A percentile compares a stretch with the other conserved stretches of the same genome.
Evolutionary conservation across 1,140 invertebrate genomes (phyloP).

Genomic region (Ericerus pela): DNA sequence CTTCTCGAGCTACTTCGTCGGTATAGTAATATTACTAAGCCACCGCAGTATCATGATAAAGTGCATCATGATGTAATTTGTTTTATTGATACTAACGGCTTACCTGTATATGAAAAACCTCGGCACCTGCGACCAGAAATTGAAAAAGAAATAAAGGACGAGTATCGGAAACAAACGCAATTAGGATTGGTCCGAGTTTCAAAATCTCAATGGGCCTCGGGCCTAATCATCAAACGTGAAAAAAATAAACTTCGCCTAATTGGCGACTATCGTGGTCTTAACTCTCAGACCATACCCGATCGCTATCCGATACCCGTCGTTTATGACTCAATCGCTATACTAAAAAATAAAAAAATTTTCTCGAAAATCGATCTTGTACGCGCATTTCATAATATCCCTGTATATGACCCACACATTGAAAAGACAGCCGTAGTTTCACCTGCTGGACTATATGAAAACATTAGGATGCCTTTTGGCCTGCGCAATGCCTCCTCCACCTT

Average conservation of each 20-base stretch:
- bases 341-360: constrained; percentile 32
- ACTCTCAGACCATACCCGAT: constrained; percentile 28
- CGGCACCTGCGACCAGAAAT: background rate
- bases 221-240: constrained; percentile 31
- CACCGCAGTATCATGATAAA: too few relatives aligned
- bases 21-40: too few relatives aligned
- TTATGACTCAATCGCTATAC: constrained; percentile 24
- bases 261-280: constrained; percentile 34
- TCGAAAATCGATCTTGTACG: constrained; percentile 33
- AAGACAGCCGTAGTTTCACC: constrained; percentile 30
- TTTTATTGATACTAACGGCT: background rate
- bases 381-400: constrained; percentile 35
- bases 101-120: background rate
- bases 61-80: too few relatives aligned
- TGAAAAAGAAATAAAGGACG: background rate
- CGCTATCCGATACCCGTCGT: constrained; percentile 30
- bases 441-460: constrained; percentile 29
- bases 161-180: constrained; percentile 17
- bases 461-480: constrained; percentile 31
- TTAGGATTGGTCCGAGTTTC: constrained; percentile 29
- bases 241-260: constrained; percentile 25
- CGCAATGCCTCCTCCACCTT: constrained; percentile 32
- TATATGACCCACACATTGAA: constrained; percentile 24
- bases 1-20: too few relatives aligned
- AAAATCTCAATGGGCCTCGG: constrained; percentile 32